Base-by-base conservation (phyloP, 64 coral and sea anemone genomes). In the Montipora foliosa region DNA sequence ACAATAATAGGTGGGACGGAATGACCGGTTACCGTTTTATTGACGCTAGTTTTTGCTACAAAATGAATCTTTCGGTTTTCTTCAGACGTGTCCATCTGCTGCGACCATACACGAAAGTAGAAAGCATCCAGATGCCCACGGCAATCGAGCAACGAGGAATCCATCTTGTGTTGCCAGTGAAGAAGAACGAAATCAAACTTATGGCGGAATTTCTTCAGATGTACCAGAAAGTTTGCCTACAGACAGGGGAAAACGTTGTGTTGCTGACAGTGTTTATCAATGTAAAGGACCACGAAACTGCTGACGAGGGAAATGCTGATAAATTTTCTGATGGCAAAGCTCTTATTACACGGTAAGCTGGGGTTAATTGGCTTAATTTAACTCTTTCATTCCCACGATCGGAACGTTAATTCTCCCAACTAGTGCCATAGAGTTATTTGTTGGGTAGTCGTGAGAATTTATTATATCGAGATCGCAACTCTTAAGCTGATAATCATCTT, bases 211-310 rank as follows among this genome's bases (percentile, higher is more conserved):
- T 95, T 6, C 80, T 95, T 64, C 92, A 96, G 78, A 96, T 96
- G 95, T 99, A 96, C 77, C 98, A 99, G 67, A 92, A 55, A 78
- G 89, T 94, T 4, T 99, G 98, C 81, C 29, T 99, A 0, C 95
- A 99, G 74, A 96, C 98, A 87, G 98, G 98, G 19, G 98, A 99
- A 52, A 99, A 99, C 52, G 98, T 99, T 20, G 95, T 99, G 9
- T 66, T 99, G 25, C 80, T 99, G 11, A 99, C 95, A 0, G 95
- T 99, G 44, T 99, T 99, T 94, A 95, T 99, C 1, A 99, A 99
- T 84, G 76, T 96, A 21, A 88, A 89, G 37, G 90, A 76, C 61
- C 11, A 64, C 47, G 89, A 50, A 70, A 15, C 75, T 72, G 10
- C 13, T 48, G 79, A 93, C 12, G 86, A 95, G 0, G 76, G 57